Conservation (phyloP, 2,888 invertebrate species). For the Cantharis rustica region DNA sequence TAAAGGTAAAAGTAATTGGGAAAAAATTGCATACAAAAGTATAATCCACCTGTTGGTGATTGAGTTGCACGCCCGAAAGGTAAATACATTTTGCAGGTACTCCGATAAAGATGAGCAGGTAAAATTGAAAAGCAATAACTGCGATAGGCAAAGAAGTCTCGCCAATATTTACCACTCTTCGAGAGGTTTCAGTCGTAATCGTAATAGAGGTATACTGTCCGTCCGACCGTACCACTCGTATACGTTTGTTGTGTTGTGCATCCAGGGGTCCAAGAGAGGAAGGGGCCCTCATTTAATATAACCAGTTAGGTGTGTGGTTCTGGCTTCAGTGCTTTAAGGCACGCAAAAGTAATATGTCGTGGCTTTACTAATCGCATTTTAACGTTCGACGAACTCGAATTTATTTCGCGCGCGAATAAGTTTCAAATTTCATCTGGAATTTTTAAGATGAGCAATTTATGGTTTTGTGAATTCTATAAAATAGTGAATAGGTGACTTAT, state of each 20-base stretch:
- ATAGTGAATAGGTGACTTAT: constrained; percentile 45
- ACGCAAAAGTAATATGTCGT: background rate
- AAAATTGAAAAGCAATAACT: constrained; percentile 3
- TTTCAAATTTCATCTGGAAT: background rate
- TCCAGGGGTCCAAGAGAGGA: constrained; percentile 43
- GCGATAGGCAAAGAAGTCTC: background rate
- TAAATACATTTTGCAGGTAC: constrained; percentile 2
- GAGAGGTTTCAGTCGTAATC: background rate
- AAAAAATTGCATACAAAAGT: background rate
- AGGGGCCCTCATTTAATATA: constrained; percentile 54
- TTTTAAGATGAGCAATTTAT: constrained; percentile 28
- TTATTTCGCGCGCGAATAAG: background rate
- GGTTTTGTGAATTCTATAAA: constrained; percentile 36
- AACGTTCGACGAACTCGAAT: background rate
- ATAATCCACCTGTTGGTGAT: background rate
- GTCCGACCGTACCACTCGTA: background rate
- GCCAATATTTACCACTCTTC: background rate
- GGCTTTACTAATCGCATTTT: background rate
- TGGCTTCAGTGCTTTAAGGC: background rate
- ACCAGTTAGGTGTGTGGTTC: constrained; percentile 45
- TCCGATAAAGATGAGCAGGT: background rate
- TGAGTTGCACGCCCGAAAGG: background rate
- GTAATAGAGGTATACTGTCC: background rate
- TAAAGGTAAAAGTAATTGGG: background rate
- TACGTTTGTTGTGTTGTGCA: background rate